These are phyloP conservation scores for Choristoneura fumiferana DNA, from an alignment of 1,140 invertebrate species.

Conservation along the genomic window DNA sequence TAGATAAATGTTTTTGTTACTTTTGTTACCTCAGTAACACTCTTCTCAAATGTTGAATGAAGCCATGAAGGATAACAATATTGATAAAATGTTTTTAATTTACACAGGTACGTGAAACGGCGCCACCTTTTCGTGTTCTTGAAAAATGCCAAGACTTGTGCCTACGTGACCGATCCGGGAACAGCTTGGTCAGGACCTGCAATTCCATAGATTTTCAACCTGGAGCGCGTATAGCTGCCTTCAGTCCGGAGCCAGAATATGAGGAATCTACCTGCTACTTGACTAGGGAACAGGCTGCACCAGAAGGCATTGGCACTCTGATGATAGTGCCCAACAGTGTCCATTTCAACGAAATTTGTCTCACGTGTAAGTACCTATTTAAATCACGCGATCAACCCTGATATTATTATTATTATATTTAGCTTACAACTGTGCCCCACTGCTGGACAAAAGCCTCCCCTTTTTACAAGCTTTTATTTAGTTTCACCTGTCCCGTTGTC, in stretches of 20 bases:
- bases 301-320: slow-evolving; percentile 91
- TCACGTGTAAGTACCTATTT: slow-evolving; percentile 85
- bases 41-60: too few species aligned
- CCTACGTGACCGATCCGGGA: slow-evolving; percentile 88
- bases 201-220: slow-evolving; percentile 94
- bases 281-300: slow-evolving; percentile 88
- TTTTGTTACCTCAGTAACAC: too few species aligned
- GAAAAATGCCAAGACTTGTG: slow-evolving; percentile 93
- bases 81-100: slow-evolving; percentile 22
- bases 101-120: slow-evolving; percentile 85
- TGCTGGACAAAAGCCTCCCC: too few species aligned
- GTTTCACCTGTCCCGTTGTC: too few species aligned
- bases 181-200: slow-evolving; percentile 89
- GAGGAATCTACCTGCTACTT: slow-evolving; percentile 94
- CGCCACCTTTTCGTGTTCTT: slow-evolving; percentile 90
- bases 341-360: slow-evolving; percentile 93
- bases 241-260: slow-evolving; percentile 89
- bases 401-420: too few species aligned
- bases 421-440: too few species aligned
- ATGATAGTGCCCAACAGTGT: slow-evolving; percentile 92
- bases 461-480: too few species aligned
- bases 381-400: not conserved
- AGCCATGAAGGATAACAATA: not conserved
- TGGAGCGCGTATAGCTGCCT: slow-evolving; percentile 89
- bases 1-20: too few species aligned